Percentiles rank a stretch among this genome's conserved stretches.
Conservation (phyloP, 2,113 vertebrate genomes). For the Leucopsar rothschildi region DNA sequence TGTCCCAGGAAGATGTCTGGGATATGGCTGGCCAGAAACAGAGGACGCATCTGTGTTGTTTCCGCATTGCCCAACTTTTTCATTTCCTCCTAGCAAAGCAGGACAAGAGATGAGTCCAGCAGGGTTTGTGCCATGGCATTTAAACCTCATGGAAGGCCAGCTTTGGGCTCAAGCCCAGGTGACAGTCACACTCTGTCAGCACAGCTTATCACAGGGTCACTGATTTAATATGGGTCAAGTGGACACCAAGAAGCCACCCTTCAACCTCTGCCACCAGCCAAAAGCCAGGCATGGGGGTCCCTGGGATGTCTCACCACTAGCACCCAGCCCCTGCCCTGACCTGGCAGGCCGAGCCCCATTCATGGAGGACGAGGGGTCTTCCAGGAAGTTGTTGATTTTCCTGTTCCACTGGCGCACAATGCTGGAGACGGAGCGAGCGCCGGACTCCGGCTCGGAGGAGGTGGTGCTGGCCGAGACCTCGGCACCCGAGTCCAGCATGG, state of each 20-base stretch:
- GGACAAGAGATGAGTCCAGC: not conserved
- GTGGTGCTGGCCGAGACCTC: conserved; percentile 88
- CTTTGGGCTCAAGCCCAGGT: not conserved
- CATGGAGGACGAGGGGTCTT: conserved; percentile 68
- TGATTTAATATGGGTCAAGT: not conserved
- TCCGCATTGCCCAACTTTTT: not conserved
- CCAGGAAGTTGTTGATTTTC: conserved; percentile 86
- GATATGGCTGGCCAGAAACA: not conserved
- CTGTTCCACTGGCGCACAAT: conserved; percentile 96
- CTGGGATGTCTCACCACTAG: not conserved
- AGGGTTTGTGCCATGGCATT: not conserved
- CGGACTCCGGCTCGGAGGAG: conserved; percentile 84
- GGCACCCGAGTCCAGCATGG: conserved; percentile 81
- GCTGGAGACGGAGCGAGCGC: conserved; percentile 84
- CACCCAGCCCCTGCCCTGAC: conserved; percentile 43
- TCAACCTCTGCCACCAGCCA: not conserved
- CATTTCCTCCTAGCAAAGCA: not conserved
- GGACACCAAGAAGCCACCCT: not conserved
- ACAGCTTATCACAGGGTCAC: not conserved
- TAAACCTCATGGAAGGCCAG: not conserved
- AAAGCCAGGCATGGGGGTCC: not conserved
- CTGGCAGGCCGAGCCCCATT: conserved; percentile 72
- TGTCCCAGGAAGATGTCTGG: not conserved
- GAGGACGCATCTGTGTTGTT: not conserved
- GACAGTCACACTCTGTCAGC: not conserved